Conservation (phyloP, 2,797 vertebrate species). For the Eulemur albifrons region DNA sequence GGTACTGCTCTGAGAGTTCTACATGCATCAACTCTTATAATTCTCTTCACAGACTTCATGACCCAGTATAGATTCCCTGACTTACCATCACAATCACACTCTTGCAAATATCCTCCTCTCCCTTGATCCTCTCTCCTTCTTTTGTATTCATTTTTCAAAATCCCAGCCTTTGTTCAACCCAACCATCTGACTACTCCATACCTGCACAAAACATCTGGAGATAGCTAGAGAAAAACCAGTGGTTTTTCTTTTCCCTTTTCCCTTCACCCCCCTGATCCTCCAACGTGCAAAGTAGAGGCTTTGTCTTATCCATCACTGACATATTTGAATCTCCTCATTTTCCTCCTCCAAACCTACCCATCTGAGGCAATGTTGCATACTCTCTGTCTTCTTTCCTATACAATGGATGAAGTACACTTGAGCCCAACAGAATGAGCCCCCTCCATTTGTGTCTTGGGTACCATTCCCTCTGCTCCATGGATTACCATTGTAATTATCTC, state of each 20-base stretch:
- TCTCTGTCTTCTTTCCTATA: background rate
- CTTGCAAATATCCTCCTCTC: background rate
- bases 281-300: background rate
- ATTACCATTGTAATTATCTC: background rate
- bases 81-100: background rate
- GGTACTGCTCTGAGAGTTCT: background rate
- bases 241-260: no score
- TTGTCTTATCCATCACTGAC: background rate
- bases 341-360: background rate
- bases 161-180: background rate
- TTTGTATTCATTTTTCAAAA: background rate
- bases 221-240: background rate
- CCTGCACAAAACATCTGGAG: background rate
- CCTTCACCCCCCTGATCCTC: background rate
- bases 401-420: background rate
- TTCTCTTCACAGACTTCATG: background rate
- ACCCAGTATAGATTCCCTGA: background rate
- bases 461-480: background rate
- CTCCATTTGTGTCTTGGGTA: background rate
- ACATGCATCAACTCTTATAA: accelerated
- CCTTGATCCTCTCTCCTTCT: background rate
- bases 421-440: background rate
- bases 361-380: background rate
- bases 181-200: background rate
- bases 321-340: background rate